Conservation (phyloP, 92 coral and sea anemone species). For the Anthopleura xanthogrammica region DNA sequence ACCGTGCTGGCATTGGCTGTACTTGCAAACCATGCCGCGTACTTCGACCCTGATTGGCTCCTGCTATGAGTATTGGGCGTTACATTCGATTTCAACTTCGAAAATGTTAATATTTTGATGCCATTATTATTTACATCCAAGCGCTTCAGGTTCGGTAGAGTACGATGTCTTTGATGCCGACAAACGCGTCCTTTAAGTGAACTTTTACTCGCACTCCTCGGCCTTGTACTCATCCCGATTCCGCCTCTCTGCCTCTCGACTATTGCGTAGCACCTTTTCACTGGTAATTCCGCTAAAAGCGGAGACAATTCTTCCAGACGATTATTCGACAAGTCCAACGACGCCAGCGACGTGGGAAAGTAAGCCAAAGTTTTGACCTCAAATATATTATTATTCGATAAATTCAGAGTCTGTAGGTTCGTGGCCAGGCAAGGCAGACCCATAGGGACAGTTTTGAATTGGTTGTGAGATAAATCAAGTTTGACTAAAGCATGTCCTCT, state of each 20-base stretch:
- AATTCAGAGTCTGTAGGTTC: constrained; percentile 67
- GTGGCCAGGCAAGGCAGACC: constrained; percentile 94
- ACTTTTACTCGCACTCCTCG: constrained; percentile 45
- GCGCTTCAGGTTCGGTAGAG: constrained; percentile 74
- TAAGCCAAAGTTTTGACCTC: constrained; percentile 70
- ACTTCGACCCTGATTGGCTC: constrained; percentile 27
- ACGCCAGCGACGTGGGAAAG: constrained; percentile 86
- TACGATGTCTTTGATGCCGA: constrained; percentile 81
- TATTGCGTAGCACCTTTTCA: constrained; percentile 68
- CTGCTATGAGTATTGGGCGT: constrained; percentile 15
- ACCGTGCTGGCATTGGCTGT: constrained; percentile 41
- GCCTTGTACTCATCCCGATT: constrained; percentile 53
- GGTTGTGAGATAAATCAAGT: constrained; percentile 83
- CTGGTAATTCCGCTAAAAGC: constrained; percentile 32
- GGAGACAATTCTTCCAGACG: constrained; percentile 60
- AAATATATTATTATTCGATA: constrained; percentile 77
- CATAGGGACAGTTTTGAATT: constrained; percentile 56
- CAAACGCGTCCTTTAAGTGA: constrained; percentile 60
- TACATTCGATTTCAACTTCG: constrained; percentile 38
- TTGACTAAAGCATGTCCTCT: constrained; percentile 77
- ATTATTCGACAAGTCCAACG: constrained; percentile 82
- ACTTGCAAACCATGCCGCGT: constrained; percentile 42
- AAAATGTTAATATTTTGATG: constrained; percentile 63
- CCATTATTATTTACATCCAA: constrained; percentile 81
- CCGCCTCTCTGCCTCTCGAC: constrained; percentile 65